Base-by-base conservation (phyloP, 2,797 vertebrate species). In the Limnodromus scolopaceus region DNA sequence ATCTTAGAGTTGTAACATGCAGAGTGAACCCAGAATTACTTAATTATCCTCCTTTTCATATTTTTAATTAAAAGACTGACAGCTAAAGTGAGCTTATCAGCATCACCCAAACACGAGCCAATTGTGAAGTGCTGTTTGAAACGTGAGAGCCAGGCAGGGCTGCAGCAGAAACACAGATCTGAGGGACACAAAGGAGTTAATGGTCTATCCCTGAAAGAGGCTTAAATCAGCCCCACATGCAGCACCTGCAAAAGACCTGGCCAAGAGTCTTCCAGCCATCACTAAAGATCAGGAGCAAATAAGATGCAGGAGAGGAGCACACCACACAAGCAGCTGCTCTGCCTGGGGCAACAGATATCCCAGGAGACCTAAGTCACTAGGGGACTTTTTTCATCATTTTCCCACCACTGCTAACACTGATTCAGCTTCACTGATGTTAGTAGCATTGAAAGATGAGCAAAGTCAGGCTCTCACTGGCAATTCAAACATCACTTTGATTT, bases 1-100 rank as follows among this genome's bases (percentile, higher is more conserved):
- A 68, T 57, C 9, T n/a, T 68, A 22, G 3, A 2, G 6, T 3
- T 71, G 32, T 39, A 72, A 61, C 6, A 25, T 11, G 0, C 41
- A 65, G 10, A 72, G 7, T 24, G 13, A 75, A 46, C 1, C 0
- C 24, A 25, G 11, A 38, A 36, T 36, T 58, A 61, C 61, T 61
- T 58, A 41, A 63, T 9, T 1, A 61, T 24, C 1, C 14, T n/a
- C 18, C 23, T 58, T 46, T 53, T 38, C 9, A 8, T 25, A 17
- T 32, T 80, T 84, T 74, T 58, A 54, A 72, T 72, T 75, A 54
- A 39, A 89, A 93, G 19, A 25, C 25, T 69, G 54, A 78, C 23
- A 69, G 30, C 20, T 65, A 13, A 75, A 58, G 7, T 5, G 53
- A 85, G 19, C 15, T 19, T 6, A 60, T 58, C 9, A 55, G 1